phyloP scores from a whole-genome alignment of 2,113 vertebrate species.

The Symphodus melops region DNA sequence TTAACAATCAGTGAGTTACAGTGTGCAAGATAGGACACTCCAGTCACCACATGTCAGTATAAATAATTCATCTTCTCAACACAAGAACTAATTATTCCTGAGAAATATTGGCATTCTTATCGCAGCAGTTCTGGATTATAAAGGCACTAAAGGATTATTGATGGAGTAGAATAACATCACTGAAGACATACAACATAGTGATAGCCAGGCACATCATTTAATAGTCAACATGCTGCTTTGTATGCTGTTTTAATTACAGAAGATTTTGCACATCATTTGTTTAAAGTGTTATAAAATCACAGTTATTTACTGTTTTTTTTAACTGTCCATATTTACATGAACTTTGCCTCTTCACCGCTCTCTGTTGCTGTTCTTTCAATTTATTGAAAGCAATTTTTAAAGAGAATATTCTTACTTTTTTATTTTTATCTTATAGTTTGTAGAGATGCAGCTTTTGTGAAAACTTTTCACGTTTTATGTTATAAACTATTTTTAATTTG shows the following conservation, averaged over 20 bases:
- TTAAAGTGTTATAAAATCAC: too few relatives aligned
- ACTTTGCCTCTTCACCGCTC: not conserved
- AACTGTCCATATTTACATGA: not conserved
- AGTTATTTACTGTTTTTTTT: too few relatives aligned
- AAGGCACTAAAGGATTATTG: not conserved
- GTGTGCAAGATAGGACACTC: not conserved
- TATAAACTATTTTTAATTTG: too few relatives aligned
- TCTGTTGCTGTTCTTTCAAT: too few relatives aligned
- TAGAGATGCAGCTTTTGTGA: too few relatives aligned
- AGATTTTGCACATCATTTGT: too few relatives aligned
- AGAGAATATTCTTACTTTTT: too few relatives aligned
- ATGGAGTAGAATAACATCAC: not conserved
- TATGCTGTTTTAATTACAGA: not conserved
- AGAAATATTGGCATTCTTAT: not conserved
- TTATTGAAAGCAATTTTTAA: too few relatives aligned
- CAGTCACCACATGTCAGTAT: not conserved
- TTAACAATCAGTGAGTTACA: conserved; percentile 20
- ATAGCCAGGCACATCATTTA: not conserved
- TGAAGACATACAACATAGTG: not conserved
- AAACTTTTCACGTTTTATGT: too few relatives aligned
- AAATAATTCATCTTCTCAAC: conserved; percentile 11
- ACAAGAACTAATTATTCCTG: not conserved
- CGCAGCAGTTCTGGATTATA: not conserved
- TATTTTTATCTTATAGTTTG: too few relatives aligned
- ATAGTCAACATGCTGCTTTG: not conserved